Base-by-base conservation (phyloP, 2,113 vertebrate genomes). In the Cryptotis parvus region DNA sequence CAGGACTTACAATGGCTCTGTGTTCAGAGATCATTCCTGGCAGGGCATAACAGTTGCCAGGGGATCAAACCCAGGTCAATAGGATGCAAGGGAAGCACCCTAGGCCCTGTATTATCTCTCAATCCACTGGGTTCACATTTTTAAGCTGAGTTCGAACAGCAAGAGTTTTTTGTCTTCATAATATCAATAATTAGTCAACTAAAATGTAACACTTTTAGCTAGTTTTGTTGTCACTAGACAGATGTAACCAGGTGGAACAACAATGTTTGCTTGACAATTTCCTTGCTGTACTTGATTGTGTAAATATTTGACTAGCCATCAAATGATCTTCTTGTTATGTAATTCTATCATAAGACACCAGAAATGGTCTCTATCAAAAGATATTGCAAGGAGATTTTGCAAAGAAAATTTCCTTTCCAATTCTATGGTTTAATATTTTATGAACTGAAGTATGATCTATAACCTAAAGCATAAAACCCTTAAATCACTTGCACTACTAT, bases 401-500 rank as follows among this genome's bases (percentile, higher is more conserved):
- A 91, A 81, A 27, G 18, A 80, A 92, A 91, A 43, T 43, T 84
- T 69, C 12, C 41, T 87, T 92, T 93, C 77, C 35, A 10, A 81
- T 55, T 73, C 69, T 16, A 72, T 35, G 1, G 26, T 75, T 93
- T 86, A 90, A 77, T 93, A 89, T 79, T 92, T 95, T 88, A 86
- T 89, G 79, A 75, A 82, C 75, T 91, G 27, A 83, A 72, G 31
- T 83, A 74, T 61, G 41, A 69, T 89, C 73, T 84, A 89, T 61
- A 65, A 78, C 69, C 79, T 92, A 78, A 74, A 78, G 66, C 55
- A 87, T 86, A 89, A 87, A 88, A 81, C 33, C 90, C 70, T 90
- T 93, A 88, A 87, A 91, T 85, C 73, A 94, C n/a, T 77, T 91
- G 35, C 65, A 85, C 89, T 91, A 88, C 61, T 89, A 92, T 61